These are phyloP conservation scores for Lumbricus terrestris DNA, from an alignment of 2,888 invertebrate species.

Conservation along the genomic window DNA sequence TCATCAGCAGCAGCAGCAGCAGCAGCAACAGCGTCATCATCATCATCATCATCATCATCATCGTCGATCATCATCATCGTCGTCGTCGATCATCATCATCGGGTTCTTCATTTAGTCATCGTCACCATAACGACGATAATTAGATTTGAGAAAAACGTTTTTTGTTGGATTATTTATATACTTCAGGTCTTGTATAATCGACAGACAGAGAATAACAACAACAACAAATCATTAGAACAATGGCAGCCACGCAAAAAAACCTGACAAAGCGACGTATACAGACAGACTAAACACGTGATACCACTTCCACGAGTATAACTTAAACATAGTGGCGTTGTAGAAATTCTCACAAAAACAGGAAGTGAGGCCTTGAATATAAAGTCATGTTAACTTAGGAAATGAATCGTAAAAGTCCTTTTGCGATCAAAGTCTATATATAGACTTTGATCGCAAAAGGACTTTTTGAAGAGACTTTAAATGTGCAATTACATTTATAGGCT, in stretches of 20 bases:
- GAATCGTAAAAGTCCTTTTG: too few species aligned
- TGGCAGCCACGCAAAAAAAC: neutral
- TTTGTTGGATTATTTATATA: neutral
- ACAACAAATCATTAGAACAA: too few species aligned
- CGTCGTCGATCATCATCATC: neutral
- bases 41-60: neutral
- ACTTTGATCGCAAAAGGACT: too few species aligned
- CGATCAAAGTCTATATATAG: neutral
- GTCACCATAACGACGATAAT: neutral
- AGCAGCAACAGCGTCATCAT: neutral
- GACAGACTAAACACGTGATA: neutral
- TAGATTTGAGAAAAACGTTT: neutral
- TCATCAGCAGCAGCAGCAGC: too few species aligned
- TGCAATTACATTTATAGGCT: too few species aligned
- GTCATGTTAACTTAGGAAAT: neutral
- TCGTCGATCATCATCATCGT: neutral
- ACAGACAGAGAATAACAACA: neutral
- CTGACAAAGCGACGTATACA: neutral
- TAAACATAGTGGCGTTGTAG: neutral
- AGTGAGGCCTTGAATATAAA: neutral
- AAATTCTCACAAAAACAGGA: neutral
- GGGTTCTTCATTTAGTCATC: neutral
- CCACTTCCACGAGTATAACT: neutral
- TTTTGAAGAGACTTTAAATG: neutral
- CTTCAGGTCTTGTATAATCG: neutral